Percentiles rank a stretch among this genome's conserved stretches.
Evolutionary conservation across 2,888 invertebrate genomes (phyloP).

Genomic region (Tanypteryx hageni): DNA sequence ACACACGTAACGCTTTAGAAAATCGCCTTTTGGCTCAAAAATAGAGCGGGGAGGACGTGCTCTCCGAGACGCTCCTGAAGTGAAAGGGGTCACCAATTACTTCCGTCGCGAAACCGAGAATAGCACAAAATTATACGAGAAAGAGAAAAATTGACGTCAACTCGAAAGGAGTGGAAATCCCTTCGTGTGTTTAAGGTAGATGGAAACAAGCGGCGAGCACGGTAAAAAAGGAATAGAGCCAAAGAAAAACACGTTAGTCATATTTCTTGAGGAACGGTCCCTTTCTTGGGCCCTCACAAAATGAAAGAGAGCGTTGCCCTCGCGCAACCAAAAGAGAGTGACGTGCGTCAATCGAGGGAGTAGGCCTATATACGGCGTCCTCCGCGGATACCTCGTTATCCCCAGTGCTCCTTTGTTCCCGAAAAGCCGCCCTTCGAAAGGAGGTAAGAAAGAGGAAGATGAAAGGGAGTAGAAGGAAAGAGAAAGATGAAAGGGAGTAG

Average conservation of each 20-base stretch:
- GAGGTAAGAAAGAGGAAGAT: not conserved
- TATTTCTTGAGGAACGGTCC: not conserved
- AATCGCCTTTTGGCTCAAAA: too few relatives aligned
- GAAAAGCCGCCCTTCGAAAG: not conserved
- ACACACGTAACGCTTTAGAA: too few relatives aligned
- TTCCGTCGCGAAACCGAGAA: too few relatives aligned
- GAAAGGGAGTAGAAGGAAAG: not conserved
- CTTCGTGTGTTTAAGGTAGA: not conserved
- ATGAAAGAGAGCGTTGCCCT: not conserved
- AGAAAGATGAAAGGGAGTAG: not conserved
- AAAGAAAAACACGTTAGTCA: constrained; percentile 16
- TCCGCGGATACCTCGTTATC: constrained; percentile 10
- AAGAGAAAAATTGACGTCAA: too few relatives aligned
- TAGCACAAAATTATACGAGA: too few relatives aligned
- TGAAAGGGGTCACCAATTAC: too few relatives aligned
- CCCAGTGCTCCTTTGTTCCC: not conserved
- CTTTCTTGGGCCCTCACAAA: not conserved
- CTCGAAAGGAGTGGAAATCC: not conserved
- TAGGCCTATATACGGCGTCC: constrained; percentile 15
- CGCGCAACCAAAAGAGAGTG: constrained; percentile 3
- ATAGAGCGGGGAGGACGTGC: too few relatives aligned
- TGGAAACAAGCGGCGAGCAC: not conserved
- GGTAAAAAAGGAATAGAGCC: not conserved
- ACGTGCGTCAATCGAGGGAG: constrained; percentile 38
- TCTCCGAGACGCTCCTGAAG: too few relatives aligned